phyloP scores from a whole-genome alignment of 1,140 invertebrate genomes.

The Caenorhabditis remanei region DNA sequence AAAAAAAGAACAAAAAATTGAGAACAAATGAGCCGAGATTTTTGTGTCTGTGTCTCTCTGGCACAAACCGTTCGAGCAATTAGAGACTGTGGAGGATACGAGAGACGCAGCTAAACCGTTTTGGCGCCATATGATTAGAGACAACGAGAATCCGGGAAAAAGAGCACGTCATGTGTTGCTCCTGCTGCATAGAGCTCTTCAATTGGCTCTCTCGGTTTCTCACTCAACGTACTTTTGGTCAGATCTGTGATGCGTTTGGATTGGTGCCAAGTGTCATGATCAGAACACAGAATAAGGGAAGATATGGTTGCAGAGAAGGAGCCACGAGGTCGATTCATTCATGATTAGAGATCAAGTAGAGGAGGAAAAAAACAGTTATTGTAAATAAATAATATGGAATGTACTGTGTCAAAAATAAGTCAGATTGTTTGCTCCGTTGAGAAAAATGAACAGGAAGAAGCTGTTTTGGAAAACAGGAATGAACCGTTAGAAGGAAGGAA shows the following conservation, averaged over 20 bases:
- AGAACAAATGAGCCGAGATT: constrained; percentile 8
- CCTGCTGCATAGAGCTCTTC: not conserved
- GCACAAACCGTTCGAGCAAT: constrained; percentile 6
- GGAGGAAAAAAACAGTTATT: not conserved
- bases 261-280: constrained; percentile 38
- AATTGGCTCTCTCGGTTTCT: not conserved
- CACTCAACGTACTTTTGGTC: not conserved
- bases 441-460: not conserved
- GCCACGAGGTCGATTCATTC: not conserved
- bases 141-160: not conserved
- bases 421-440: not conserved
- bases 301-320: no score
- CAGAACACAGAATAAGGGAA: constrained; percentile 23
- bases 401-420: constrained; percentile 20
- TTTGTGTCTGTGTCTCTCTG: constrained; percentile 2
- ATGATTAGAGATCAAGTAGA: constrained; percentile 39
- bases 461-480: not conserved
- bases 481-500: not conserved
- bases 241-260: constrained; percentile 46
- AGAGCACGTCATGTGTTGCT: constrained; percentile 44
- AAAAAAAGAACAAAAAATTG: not conserved
- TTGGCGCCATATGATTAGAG: constrained; percentile 48
- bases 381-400: constrained; percentile 31
- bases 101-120: constrained; percentile 4
- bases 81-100: not conserved